Evolutionary conservation across 2,113 vertebrate genomes (phyloP).

Genomic region (Prinia subflava): DNA sequence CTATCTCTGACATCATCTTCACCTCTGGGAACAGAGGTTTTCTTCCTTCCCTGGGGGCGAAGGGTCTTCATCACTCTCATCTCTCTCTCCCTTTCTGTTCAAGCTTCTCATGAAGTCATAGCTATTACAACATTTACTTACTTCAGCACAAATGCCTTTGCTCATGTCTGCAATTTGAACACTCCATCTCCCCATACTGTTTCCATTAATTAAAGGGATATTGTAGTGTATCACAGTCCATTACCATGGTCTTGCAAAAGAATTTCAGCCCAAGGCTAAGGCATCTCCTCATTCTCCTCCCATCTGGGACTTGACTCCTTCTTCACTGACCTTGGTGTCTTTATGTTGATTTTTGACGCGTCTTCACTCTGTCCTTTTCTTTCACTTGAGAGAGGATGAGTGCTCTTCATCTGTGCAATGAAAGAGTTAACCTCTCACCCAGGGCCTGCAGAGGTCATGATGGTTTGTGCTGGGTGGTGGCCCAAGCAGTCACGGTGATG

Average conservation of each 20-base stretch:
- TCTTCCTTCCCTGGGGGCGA: neutral
- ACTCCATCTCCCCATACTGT: neutral
- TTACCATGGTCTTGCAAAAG: neutral
- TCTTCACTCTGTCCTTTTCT: neutral
- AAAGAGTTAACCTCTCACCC: neutral
- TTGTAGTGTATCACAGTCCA: neutral
- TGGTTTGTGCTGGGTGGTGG: neutral
- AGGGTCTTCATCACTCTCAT: neutral
- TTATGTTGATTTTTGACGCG: neutral
- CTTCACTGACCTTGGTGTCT: neutral
- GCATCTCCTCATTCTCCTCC: neutral
- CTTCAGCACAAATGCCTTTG: neutral
- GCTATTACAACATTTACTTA: neutral
- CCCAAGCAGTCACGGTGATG: neutral
- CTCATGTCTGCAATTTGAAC: neutral
- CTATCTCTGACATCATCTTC: neutral
- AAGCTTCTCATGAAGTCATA: neutral
- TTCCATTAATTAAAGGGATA: neutral
- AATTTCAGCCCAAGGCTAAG: neutral
- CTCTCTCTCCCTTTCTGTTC: neutral
- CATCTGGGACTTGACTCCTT: neutral
- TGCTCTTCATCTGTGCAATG: neutral
- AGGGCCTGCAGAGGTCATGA: neutral
- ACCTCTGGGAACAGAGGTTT: neutral
- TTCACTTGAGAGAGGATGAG: neutral